These are phyloP conservation scores for Diogma glabrata DNA, from an alignment of 2,888 invertebrate species.

Conservation along the genomic window DNA sequence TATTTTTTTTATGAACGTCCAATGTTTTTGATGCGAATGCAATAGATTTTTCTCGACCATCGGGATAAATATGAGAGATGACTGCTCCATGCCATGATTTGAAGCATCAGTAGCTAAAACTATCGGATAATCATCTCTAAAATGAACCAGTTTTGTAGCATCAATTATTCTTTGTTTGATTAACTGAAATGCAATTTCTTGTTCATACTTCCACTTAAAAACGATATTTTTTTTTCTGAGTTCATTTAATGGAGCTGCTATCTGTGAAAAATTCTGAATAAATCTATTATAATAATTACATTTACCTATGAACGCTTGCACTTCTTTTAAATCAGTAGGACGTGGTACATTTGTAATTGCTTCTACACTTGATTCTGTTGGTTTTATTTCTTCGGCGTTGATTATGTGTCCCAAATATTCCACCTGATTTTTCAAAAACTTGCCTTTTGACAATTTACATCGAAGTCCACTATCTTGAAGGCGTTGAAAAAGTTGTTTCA, in stretches of 20 bases:
- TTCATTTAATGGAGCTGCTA: constrained; percentile 20
- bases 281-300: background rate
- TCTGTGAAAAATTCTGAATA: constrained; percentile 8
- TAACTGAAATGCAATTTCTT: constrained; percentile 8
- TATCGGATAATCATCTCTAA: constrained; percentile 39
- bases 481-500: constrained; percentile 7
- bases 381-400: background rate
- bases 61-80: constrained; percentile 4
- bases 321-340: constrained; percentile 1
- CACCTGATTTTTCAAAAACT: constrained; percentile 21
- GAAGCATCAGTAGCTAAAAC: constrained; percentile 39
- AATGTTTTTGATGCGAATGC: constrained; percentile 5
- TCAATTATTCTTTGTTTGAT: constrained; percentile 11
- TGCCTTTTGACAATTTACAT: constrained; percentile 20
- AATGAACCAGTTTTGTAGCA: constrained; percentile 36
- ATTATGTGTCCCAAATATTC: constrained; percentile 12
- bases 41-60: background rate
- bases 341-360: background rate
- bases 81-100: constrained; percentile 24
- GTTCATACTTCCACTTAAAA: constrained; percentile 17
- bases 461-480: constrained; percentile 18
- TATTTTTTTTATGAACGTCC: constrained; percentile 6
- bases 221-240: constrained; percentile 12
- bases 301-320: constrained; percentile 3
- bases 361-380: background rate